A percentile compares a stretch with the other conserved stretches of the same genome.
phyloP scores from a whole-genome alignment of 2,797 vertebrate species.

The Furcifer pardalis region DNA sequence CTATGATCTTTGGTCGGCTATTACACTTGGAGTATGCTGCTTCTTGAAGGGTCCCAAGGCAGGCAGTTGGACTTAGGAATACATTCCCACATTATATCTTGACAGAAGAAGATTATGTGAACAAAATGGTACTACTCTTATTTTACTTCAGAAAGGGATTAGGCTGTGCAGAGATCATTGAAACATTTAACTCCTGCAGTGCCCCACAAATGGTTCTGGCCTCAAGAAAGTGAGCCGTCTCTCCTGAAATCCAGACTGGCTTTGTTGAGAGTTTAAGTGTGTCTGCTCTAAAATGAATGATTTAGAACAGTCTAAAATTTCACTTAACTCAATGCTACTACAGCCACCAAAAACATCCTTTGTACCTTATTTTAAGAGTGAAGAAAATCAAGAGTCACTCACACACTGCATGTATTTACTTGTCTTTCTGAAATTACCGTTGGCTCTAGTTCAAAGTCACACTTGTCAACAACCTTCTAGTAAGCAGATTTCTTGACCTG shows the following conservation, averaged over 20 bases:
- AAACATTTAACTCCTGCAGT: background rate
- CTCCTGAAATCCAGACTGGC: background rate
- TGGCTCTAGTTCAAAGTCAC: background rate
- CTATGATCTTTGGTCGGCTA: slow-evolving; percentile 47
- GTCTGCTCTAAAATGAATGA: background rate
- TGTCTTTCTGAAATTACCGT: background rate
- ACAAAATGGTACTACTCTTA: background rate
- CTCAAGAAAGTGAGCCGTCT: too few relatives aligned
- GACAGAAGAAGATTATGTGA: background rate
- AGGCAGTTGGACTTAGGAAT: background rate
- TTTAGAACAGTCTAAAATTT: too few relatives aligned
- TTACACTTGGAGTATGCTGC: slow-evolving; percentile 43
- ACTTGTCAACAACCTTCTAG: background rate
- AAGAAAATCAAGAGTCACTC: background rate
- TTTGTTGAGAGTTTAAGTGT: background rate
- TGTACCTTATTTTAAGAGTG: background rate
- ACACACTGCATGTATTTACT: background rate
- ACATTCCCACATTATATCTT: background rate
- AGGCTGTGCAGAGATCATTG: background rate
- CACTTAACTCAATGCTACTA: background rate
- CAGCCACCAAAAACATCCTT: background rate
- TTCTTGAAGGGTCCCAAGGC: slow-evolving; percentile 29
- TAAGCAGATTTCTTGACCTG: background rate
- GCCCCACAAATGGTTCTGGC: background rate
- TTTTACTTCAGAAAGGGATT: background rate